Evolutionary conservation across 2,888 invertebrate genomes (phyloP).

Genomic region (Patella depressa): DNA sequence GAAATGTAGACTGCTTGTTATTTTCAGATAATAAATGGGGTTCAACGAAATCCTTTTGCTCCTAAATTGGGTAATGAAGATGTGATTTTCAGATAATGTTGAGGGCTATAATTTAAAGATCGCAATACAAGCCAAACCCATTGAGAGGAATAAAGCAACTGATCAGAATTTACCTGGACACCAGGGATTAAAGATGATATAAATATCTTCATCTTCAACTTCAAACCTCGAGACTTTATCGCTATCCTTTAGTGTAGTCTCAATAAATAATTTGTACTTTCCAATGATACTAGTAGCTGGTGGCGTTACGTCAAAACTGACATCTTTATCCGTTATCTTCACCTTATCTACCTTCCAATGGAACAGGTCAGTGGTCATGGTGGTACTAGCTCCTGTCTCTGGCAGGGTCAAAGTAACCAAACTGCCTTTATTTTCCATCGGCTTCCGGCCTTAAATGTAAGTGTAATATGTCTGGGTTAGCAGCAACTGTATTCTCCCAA

Average conservation of each 20-base stretch:
- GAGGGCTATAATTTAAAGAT: no score
- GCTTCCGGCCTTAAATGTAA: neutral
- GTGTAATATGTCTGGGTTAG: no score
- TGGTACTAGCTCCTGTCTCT: neutral
- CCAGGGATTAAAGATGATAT: conserved; percentile 92
- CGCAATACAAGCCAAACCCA: no score
- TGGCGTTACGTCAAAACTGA: conserved; percentile 41
- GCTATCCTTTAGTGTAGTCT: conserved; percentile 42
- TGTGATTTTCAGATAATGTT: no score
- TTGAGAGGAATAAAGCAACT: no score
- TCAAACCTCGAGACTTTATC: conserved; percentile 42
- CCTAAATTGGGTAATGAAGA: no score
- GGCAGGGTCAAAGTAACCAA: conserved; percentile 20
- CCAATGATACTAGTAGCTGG: conserved; percentile 54
- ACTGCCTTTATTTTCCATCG: conserved; percentile 12
- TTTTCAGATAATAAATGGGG: no score
- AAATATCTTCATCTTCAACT: conserved; percentile 76
- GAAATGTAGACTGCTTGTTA: no score
- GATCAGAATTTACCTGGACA: conserved; percentile 77
- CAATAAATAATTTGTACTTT: conserved; percentile 52
- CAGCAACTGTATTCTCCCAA: no score
- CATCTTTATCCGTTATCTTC: conserved; percentile 15
- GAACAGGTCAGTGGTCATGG: conserved; percentile 4
- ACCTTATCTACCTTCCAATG: conserved; percentile 16
- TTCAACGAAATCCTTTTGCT: no score